phyloP scores from a whole-genome alignment of 2,113 vertebrate genomes.

The Desmodus rotundus region DNA sequence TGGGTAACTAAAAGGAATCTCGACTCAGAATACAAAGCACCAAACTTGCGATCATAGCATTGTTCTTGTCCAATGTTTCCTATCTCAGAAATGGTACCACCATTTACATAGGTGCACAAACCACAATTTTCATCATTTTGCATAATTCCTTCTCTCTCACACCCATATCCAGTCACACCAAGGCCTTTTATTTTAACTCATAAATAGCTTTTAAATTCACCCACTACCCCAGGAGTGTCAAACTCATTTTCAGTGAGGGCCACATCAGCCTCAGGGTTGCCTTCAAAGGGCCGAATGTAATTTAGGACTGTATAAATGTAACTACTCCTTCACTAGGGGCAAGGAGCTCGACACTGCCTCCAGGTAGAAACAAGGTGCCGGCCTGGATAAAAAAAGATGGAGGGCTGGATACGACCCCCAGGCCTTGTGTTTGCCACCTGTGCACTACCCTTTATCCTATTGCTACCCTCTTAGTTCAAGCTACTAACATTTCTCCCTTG shows the following conservation, averaged over 20 bases:
- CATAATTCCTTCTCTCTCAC: neutral
- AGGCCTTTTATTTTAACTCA: neutral
- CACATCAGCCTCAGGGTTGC: no score
- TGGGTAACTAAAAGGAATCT: neutral
- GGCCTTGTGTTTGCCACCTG: no score
- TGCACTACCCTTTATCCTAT: neutral
- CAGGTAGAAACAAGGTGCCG: no score
- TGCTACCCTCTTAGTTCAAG: neutral
- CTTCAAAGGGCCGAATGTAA: no score
- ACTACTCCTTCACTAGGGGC: no score
- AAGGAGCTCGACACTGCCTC: no score
- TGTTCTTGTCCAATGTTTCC: neutral
- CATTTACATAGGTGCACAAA: neutral
- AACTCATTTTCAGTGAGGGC: no score
- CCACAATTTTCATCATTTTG: neutral
- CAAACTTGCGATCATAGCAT: neutral
- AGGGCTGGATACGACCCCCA: no score
- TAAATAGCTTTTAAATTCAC: neutral
- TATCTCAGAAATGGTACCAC: neutral
- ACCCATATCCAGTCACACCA: neutral
- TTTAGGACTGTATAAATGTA: no score
- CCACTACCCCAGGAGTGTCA: no score
- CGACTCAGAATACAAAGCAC: neutral
- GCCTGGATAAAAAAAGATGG: no score
- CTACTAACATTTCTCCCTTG: neutral